Base-by-base conservation (phyloP, 1,140 invertebrate species). In the Drosophila saltans region DNA sequence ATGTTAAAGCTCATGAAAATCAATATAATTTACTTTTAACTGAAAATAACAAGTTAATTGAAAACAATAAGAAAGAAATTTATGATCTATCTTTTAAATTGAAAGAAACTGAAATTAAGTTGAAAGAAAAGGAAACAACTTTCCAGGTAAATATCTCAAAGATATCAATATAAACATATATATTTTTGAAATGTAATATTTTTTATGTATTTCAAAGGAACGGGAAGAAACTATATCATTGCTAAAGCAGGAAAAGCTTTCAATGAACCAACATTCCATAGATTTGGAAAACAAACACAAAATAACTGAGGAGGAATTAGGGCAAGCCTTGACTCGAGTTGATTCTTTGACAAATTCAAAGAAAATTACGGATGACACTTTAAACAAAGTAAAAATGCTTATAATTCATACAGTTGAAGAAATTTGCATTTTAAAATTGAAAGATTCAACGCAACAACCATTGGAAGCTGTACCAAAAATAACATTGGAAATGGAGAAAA, bases 401-500 rank as follows among this genome's bases (percentile, higher is more conserved):
- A 82, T 88, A 1, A 69, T 88, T 8, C 65, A 73, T 56, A 84
- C 84, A 26, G 59, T 88, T 0, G 67, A 69, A 30, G 77, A 84
- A 45, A 81, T 89, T 58, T 88, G 84, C 55, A 65, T 52, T 61
- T 75, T 80, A 0, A 88, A 89, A 66, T 39, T 78, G 36, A 89
- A 73, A 28, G 75, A 69, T 3, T 59, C 63, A 0, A 52, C 69
- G n/a, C 73, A 81, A 28, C 73, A 88, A 30, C 78, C 84, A 10
- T 48, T 89, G 45, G 80, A 88, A 55, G 66, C 69, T 9, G 68
- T 84, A 10, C 81, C 75, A 94, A 95, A 93, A 92, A 94, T 96
- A 86, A 93, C 94, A 2, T 93, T 94, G 24, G 93, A 94, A 73
- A 95, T 94, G 70, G 95, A 95, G 88, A 16, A 57, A 9, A 66